Percentiles rank a stretch among this genome's conserved stretches.
These are phyloP conservation scores for Stegostoma tigrinum DNA, from an alignment of 2,113 vertebrate genomes.

Conservation along the genomic window DNA sequence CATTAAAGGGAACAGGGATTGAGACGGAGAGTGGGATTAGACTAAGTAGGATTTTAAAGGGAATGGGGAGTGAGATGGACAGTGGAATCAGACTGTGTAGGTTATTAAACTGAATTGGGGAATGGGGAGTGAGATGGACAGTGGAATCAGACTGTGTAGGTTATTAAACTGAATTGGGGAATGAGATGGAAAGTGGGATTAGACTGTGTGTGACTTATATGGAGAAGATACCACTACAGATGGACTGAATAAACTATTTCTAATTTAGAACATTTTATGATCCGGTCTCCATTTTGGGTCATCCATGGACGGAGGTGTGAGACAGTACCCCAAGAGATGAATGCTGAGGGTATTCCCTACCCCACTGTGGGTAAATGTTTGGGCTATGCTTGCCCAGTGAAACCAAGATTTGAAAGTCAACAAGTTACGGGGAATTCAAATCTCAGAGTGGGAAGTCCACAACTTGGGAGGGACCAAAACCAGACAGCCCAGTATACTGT, in stretches of 20 bases:
- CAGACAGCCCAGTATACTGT: no score
- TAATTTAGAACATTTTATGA: not conserved
- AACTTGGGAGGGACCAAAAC: no score
- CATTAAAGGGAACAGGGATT: not conserved
- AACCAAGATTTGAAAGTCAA: not conserved
- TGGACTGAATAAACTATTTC: not conserved
- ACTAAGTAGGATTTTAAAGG: no score
- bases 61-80: not conserved
- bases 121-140: not conserved
- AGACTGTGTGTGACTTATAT: not conserved
- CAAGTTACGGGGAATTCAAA: not conserved
- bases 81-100: not conserved
- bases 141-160: not conserved
- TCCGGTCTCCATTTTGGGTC: not conserved
- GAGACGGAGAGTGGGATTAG: not conserved
- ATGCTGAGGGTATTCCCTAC: not conserved
- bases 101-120: not conserved
- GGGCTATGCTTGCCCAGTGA: not conserved
- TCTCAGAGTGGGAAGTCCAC: no score
- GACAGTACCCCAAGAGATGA: not conserved
- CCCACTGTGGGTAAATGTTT: not conserved
- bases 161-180: not conserved
- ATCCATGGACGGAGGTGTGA: not conserved
- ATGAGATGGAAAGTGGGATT: not conserved
- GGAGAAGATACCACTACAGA: not conserved